Conservation (phyloP, 2,113 vertebrate species). For the Murina feae region DNA sequence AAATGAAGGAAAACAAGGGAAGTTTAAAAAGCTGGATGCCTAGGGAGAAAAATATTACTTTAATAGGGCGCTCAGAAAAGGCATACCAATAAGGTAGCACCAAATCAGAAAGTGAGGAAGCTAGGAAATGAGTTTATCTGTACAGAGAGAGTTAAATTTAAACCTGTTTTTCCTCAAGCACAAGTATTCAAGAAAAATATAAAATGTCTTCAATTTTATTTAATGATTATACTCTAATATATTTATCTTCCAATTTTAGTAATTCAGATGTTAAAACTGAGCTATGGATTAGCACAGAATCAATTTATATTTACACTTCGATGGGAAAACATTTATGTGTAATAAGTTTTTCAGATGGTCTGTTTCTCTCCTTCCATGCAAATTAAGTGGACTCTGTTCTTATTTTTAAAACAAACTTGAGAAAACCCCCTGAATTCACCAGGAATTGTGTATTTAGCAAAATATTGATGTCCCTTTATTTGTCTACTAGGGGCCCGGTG, state of each 20-base stretch:
- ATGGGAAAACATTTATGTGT: not conserved
- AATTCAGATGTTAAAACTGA: not conserved
- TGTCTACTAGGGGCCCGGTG: too few species aligned
- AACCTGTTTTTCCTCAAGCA: not conserved
- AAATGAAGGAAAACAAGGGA: constrained; percentile 34
- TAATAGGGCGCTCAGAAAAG: not conserved
- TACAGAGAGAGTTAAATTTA: not conserved
- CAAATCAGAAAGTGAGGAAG: not conserved
- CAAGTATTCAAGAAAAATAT: constrained; percentile 1
- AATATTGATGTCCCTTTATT: not conserved
- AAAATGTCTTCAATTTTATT: not conserved
- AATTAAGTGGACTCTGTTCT: not conserved
- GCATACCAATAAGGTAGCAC: not conserved
- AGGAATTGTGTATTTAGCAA: not conserved
- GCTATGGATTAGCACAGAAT: not conserved
- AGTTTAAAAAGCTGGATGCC: not conserved
- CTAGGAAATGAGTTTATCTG: not conserved
- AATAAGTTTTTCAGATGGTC: not conserved
- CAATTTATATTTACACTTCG: not conserved
- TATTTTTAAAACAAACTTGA: constrained; percentile 22
- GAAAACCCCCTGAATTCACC: not conserved
- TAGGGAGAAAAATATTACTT: not conserved
- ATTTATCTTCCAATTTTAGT: constrained; percentile 8
- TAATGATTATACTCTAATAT: constrained; percentile 11
- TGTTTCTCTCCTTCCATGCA: not conserved